Base-by-base conservation (phyloP, 2,113 vertebrate genomes). In the Steatornis caripensis region DNA sequence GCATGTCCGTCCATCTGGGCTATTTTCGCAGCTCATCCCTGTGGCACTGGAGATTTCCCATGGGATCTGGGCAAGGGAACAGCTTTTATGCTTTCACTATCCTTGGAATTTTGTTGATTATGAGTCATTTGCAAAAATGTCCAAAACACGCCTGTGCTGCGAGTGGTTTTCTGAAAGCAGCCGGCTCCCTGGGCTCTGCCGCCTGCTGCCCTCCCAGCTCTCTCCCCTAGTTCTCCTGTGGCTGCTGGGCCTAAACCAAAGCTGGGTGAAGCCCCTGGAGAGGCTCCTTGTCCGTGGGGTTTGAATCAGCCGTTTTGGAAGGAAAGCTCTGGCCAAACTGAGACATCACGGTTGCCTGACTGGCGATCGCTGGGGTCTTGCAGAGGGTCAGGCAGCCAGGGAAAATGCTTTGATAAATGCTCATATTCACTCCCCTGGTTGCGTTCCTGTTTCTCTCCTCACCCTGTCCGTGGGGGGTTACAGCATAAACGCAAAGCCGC, bases 311-410 rank as follows among this genome's bases (percentile, higher is more conserved):
- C 29, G 26, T 58, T 78, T 54, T 43, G 64, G 46, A 66, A 29
- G 51, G 61, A 17, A n/a, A 65, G 21, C 17, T 49, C 57, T 39
- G 46, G 48, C 43, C 24, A 2, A 20, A 4, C 12, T 6, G 48
- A 53, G 26, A 15, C 22, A 27, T 21, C 22, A 6, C 3, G 0
- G 23, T 11, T 46, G 15, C 37, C 64, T 39, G 32, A 11, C 20
- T 5, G 4, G 48, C 4, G 12, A 0, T 15, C 1, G 0, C 41
- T 49, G 51, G 5, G 11, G 3, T 23, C 76, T 37, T 16, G 22
- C 19, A 12, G 8, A 11, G 9, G 41, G 5, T 18, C 70, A 34
- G 16, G n/a, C 17, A 45, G 1, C 18, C 58, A 12, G 9, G 60
- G 74, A 20, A 58, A 64, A 64, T 6, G 17, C 51, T 60, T 68